Base-by-base conservation (phyloP, 1,140 invertebrate genomes). In the Drosophila nasuta region DNA sequence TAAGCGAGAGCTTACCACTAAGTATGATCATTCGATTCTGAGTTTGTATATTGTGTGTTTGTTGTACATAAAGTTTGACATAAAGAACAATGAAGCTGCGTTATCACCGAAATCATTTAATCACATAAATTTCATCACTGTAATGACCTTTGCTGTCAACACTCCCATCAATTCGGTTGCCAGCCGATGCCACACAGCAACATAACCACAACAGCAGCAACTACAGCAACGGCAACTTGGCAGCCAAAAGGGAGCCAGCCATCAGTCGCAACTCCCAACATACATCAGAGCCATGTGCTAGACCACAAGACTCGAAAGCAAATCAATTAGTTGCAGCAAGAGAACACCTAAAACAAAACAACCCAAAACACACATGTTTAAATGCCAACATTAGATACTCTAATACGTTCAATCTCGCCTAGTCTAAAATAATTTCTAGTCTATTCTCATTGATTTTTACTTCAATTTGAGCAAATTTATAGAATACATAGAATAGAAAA, bases 241-340 rank as follows among this genome's bases (percentile, higher is more conserved):
- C 85, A 87, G 83, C 83, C 83, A 83, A 59, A 78, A 78, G 73
- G 83, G 83, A 87, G 83, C 83, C 81, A 71, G 11, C 5, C n/a
- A 56, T 15, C 41, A 11, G 11, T 13, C 6, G 15, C 35, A 52
- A 41, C 33, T 13, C 11, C 35, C 35, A 52, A 41, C 33, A 46
- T 11, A 7, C 5, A 10, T 35, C 15, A 3, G 62, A 51, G 71
- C 80, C 78, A 74, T 81, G 62, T 75, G 75, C 48, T 33, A 43
- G 52, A 46, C 74, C 77, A 73, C 76, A 83, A 85, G 73, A 75
- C 70, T 67, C 25, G 13, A 58, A 52, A 28, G 5, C 67, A 87
- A 79, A 66, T 87, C 85, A 87, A 87, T 87, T 83, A 87, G 85
- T 66, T 72, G 45, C 45, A 65, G 30, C 10, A 38, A 17, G 46